These are phyloP conservation scores for Pseudoatta argentina DNA, from an alignment of 1,140 invertebrate genomes.

Conservation along the genomic window DNA sequence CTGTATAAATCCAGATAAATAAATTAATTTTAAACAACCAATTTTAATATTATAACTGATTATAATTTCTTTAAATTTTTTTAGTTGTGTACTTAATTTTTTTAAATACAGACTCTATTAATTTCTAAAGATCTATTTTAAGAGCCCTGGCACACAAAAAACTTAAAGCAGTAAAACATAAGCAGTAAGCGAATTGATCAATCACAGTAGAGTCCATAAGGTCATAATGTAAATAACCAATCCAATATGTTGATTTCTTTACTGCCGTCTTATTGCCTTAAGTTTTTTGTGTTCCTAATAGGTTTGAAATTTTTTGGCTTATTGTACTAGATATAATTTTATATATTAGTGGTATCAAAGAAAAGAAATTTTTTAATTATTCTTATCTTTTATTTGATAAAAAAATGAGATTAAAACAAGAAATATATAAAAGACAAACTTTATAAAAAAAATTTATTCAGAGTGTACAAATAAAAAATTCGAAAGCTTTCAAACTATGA, in stretches of 20 bases:
- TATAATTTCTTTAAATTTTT: slow-evolving; percentile 7
- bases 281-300: background rate
- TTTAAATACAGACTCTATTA: background rate
- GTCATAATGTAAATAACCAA: too few species aligned
- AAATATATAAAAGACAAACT: slow-evolving; percentile 5
- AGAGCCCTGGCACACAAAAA: too few species aligned
- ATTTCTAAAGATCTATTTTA: background rate
- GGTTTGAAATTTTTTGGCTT: background rate
- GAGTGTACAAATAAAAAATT: slow-evolving; percentile 76
- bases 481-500: slow-evolving; percentile 58
- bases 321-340: background rate
- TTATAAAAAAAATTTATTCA: slow-evolving; percentile 78
- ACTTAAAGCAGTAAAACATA: too few species aligned
- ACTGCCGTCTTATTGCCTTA: too few species aligned
- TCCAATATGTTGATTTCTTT: too few species aligned
- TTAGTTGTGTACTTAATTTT: background rate
- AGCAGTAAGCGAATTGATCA: too few species aligned
- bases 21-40: background rate
- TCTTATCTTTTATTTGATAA: background rate
- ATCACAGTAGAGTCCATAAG: too few species aligned
- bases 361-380: background rate
- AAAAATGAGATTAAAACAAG: background rate
- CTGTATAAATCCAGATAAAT: background rate
- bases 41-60: background rate
- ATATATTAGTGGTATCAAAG: background rate